Evolutionary conservation across 2,888 invertebrate genomes (phyloP), one percentile per base, ranked within the genome.

Genomic region (Tillus elongatus): DNA sequence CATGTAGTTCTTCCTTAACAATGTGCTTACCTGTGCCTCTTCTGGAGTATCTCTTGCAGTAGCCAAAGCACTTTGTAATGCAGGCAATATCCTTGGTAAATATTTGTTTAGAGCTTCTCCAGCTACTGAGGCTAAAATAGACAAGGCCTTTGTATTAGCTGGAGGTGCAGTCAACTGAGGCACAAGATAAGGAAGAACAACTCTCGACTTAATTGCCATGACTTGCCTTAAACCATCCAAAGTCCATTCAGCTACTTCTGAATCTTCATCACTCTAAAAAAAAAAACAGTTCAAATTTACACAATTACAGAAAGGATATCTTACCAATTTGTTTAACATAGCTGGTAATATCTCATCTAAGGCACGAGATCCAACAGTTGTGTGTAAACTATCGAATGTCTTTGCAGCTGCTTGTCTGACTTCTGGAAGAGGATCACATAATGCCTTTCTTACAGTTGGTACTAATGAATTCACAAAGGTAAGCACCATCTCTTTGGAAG

Each of bases 211-310:
- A 39, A 96, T 88, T 9, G 89, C 83, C 91, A 98, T 93, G 27
- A 98, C 89, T 74, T 96, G 95, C 40, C 90, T 79, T 49, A 98
- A 72, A 12, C 97, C 98, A 63, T 98, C 97, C 45, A 98, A 72
- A 6, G 95, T 88, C 58, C 85, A 84, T 58, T 95, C 95, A 0
- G 89, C 89, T 35, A 81, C 68, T 13, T 74, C 76, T 1, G 79
- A 74, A 68, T 93, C 82, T 1, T 83, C 79, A 60, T 88, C 77
- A 51, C 84, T 82, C 74, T 76, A 55, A 35, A 59, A 53, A 34
- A 34, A 26, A 37, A 42, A 35, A 8, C 24, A 19, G 24, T 19
- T 19, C 24, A 19, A 6, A 9, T 19, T 19, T 19, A 19, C 24
- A 19, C 9, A 19, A 8, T 9, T 19, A 19, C 24, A 19, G 24